Evolutionary conservation across 1,140 invertebrate species (phyloP), one percentile per base, ranked within the genome.

Genomic region (Caerostris extrusa): DNA sequence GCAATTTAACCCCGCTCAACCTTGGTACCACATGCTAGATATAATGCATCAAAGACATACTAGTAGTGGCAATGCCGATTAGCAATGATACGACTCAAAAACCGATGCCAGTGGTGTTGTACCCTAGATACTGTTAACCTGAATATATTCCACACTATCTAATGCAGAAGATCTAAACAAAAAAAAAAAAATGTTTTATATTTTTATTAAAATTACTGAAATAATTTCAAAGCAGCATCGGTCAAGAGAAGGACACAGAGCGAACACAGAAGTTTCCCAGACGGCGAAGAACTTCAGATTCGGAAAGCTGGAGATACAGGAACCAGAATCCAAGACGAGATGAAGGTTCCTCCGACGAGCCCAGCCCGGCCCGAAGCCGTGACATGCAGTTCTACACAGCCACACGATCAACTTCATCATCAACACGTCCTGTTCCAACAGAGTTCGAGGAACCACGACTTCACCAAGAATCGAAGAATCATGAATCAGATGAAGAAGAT

Each of bases 281-380:
- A 97, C 97, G 91, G 96, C 98, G 91, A 96, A 97, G 57, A 96
- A 97, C n/a, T 96, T 98, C 10, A 98, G 98, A 50, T 98, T 98
- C 94, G 98, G 98, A 0, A 97, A 97, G 95, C 96, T 96, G 3
- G 95, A 96, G 67, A 98, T 98, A 97, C 97, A 97, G 94, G 96
- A 97, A 6, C 96, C n/a, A n/a, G 97, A 86, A 97, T 98, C n/a
- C 96, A 97, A 12, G 88, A 90, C 17, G 88, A 71, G 34, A 50
- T 69, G 3, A 69, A 57, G 55, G 12, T n/a, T 2, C 34, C 71
- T 7, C 8, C 57, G 53, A 71, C n/a, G 61, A n/a, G 1, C 8
- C 56, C 3, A 90, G 3, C 7, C 67, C 7, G 19, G 71, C 2
- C 8, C 17, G 5, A 56, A 58, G 7, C 61, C 64, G 3, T 8